Evolutionary conservation across 2,888 invertebrate species (phyloP), one percentile per base, ranked within the genome.

Genomic region (Lymantria dispar): DNA sequence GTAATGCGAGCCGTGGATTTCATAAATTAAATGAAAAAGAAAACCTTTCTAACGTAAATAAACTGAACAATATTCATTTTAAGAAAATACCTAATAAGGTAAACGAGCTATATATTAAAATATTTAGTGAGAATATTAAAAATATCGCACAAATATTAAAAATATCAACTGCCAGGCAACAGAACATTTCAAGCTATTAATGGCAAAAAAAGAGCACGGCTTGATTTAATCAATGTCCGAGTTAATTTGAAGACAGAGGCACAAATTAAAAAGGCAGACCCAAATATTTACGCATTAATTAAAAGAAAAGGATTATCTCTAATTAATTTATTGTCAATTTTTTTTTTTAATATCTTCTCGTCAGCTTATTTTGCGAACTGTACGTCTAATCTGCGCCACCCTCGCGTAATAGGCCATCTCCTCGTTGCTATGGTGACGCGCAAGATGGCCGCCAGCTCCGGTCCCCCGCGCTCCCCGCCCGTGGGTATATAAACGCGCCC

Each of bases 351-450:
- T 60, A 57, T 66, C 52, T 56, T 72, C 68, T 72, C 56, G 43
- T 47, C 47, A 49, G 50, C 39, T 67, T 68, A 40, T 47, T 65
- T 46, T 87, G 83, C 84, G 78, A 67, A 74, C 87, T 59, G 66
- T 90, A 87, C 88, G 56, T 78, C 85, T 91, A 89, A 91, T 90
- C 90, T 90, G 79, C 83, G 71, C 89, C 88, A 87, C 89, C 89
- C 88, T 86, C 80, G 80, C 80, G 80, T 91, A 91, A 91, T 91
- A 90, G 90, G 89, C 90, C 90, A 90, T 91, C 90, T 91, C 90
- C 89, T 83, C 74, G 86, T 90, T 67, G 62, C 87, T 64, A 87
- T 89, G 68, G 85, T 62, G 76, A 90, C 88, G 70, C 71, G 69
- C 85, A 90, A 91, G 86, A 90, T 90, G 90, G 90, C 90, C 78